Base-by-base conservation (phyloP, 2,113 vertebrate genomes). In the Varanus komodoensis region DNA sequence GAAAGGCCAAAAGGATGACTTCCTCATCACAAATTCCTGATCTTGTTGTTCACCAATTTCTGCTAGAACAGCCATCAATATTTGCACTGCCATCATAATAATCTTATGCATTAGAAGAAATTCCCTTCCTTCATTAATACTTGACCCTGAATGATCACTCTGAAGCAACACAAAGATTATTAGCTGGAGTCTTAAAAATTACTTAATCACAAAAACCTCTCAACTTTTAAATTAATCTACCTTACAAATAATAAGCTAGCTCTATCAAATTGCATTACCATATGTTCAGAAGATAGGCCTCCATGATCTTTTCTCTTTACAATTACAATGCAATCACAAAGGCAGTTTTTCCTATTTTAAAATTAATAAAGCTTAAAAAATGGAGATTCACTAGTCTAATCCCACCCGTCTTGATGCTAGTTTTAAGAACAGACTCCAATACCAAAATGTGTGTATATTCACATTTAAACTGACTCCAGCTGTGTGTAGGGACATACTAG, bases 251-350 rank as follows among this genome's bases (percentile, higher is more conserved):
- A 74, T 81, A 54, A 87, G 78, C 80, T 67, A 89, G 7, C 78
- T 78, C 52, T 75, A 79, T 34, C 8, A 89, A 92, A 92, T 81
- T 23, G 29, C n/a, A 9, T 44, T 4, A 25, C 11, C 8, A 38
- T 2, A 1, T 89, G 1, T 84, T 84, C 87, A 75, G 81, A 89
- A 77, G 64, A 77, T 34, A 64, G 27, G 27, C n/a, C 14, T 80
- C 71, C 6, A 71, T 81, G 69, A 90, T 67, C 5, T 64, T 8
- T 83, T 61, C 19, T 7, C 8, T 81, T 3, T 74, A 25, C 74
- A 87, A 57, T 83, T 78, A 54, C 9, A 89, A 85, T 52, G 32
- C 68, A 88, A 77, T 81, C 50, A 23, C 50, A 88, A 77, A 85
- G 32, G 73, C 44, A 84, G 67, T 87, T 5, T 57, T 67, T 79